Conservation (phyloP, 2,888 invertebrate species). For the Drosophila leonis region DNA sequence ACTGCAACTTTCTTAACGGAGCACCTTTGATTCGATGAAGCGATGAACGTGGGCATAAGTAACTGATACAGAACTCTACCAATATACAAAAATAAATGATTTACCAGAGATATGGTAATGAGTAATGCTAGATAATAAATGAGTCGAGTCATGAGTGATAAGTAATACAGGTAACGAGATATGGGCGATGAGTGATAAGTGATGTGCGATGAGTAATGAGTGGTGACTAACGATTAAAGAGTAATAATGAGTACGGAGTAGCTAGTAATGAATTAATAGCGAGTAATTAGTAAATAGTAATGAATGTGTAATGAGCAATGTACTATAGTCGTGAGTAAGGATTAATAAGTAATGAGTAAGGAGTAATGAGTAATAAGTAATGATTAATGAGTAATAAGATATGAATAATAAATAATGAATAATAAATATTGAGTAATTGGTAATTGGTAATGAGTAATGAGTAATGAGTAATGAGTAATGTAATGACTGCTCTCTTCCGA, state of each 20-base stretch:
- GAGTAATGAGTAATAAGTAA: not conserved
- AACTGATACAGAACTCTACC: not conserved
- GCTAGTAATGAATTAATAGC: not conserved
- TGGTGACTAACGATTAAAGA: not conserved
- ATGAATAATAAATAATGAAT: not conserved
- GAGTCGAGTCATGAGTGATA: not conserved
- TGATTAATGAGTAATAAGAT: not conserved
- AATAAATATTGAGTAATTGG: not conserved
- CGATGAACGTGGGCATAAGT: not conserved
- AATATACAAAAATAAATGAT: not conserved
- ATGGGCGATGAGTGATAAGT: not conserved
- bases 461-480: not conserved
- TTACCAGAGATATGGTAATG: not conserved
- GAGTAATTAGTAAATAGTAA: no score
- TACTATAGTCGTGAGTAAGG: not conserved
- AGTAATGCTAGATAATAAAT: not conserved
- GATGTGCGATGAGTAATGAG: not conserved
- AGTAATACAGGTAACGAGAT: not conserved
- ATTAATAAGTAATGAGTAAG: not conserved
- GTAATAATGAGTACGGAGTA: not conserved
- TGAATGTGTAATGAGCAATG: not conserved
- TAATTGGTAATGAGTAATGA: not conserved
- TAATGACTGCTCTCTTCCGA: no score
- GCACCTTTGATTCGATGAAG: not conserved
- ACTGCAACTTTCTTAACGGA: not conserved